These are phyloP conservation scores for Geopemphigus sp. DNA, from an alignment of 1,140 invertebrate genomes.

Conservation along the genomic window DNA sequence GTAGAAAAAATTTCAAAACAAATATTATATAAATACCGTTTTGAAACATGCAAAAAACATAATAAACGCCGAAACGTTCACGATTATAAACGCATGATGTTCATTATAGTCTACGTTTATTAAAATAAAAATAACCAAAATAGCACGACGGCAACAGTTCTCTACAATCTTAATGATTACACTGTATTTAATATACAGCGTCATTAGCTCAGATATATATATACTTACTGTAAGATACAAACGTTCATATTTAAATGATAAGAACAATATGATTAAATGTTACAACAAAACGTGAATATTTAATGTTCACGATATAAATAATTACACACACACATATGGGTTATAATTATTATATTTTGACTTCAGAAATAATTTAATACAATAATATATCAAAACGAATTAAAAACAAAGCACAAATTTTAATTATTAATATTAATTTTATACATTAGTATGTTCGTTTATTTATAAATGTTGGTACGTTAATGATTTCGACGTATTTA, in stretches of 20 bases:
- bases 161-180: background rate
- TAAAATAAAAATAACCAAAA: background rate
- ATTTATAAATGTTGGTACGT: too few relatives aligned
- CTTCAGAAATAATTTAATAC: too few relatives aligned
- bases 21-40: background rate
- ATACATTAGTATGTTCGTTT: too few relatives aligned
- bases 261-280: background rate
- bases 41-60: background rate
- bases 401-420: too few relatives aligned
- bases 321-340: background rate
- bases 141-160: background rate
- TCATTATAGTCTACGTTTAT: background rate
- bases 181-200: background rate
- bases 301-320: conserved; percentile 3
- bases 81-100: background rate
- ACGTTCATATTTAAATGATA: background rate
- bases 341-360: conserved; percentile 5
- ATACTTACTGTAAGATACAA: background rate
- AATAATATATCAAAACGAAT: too few relatives aligned
- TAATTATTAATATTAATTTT: too few relatives aligned
- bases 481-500: too few relatives aligned
- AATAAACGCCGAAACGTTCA: background rate
- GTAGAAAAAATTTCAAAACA: background rate
- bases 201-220: background rate
- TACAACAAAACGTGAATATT: background rate